These are phyloP conservation scores for Decapterus maruadsi DNA, from an alignment of 2,797 vertebrate genomes.

Conservation along the genomic window DNA sequence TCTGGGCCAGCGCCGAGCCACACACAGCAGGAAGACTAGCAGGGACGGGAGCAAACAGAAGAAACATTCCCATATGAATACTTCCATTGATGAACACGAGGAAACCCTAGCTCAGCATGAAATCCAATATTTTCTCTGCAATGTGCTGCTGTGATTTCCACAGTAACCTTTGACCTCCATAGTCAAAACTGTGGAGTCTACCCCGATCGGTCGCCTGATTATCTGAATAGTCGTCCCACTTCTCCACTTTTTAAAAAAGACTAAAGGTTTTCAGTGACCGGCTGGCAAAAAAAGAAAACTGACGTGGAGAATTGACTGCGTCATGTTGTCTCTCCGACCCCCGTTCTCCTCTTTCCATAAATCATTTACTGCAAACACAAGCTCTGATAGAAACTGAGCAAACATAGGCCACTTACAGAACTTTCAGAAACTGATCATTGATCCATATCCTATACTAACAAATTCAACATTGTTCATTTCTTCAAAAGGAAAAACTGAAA, in stretches of 20 bases:
- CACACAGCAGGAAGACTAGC: constrained; percentile 59
- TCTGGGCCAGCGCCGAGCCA: constrained; percentile 43
- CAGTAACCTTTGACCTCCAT: constrained; percentile 14
- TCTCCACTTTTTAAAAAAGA: background rate
- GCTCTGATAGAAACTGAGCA: constrained; percentile 34
- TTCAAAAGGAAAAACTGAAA: too few relatives aligned
- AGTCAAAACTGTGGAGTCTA: constrained; percentile 2
- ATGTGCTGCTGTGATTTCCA: constrained; percentile 7
- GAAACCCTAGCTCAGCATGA: background rate
- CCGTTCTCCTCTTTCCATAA: constrained; percentile 58
- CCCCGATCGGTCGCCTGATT: background rate
- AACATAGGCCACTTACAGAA: constrained; percentile 35
- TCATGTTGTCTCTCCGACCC: constrained; percentile 3
- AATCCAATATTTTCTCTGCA: background rate
- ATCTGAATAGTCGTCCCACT: background rate
- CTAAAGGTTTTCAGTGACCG: background rate
- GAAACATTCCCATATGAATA: constrained; percentile 51
- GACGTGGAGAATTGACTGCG: background rate
- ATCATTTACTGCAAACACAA: constrained; percentile 73
- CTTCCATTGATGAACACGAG: constrained; percentile 41
- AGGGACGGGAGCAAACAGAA: constrained; percentile 68
- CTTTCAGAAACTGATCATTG: too few relatives aligned
- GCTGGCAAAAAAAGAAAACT: background rate
- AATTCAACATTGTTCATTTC: too few relatives aligned
- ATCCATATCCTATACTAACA: too few relatives aligned